Evolutionary conservation across 2,113 vertebrate species (phyloP).

Genomic region (Xenopus laevis): DNA sequence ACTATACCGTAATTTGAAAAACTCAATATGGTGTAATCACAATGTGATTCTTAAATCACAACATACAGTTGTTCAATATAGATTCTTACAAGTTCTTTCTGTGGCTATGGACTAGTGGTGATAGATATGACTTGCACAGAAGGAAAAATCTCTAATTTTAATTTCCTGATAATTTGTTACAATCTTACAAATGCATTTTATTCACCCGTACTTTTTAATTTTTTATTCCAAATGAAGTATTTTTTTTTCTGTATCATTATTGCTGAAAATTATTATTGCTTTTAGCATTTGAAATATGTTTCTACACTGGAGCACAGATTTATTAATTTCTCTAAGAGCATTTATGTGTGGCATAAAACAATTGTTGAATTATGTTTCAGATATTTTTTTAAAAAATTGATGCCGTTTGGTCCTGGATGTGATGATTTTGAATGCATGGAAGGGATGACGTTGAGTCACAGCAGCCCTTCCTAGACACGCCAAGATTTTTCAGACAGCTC

Average conservation of each 20-base stretch:
- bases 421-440: slow-evolving; percentile 39
- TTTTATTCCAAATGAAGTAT: too few species aligned
- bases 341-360: slow-evolving; percentile 48
- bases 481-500: slow-evolving; percentile 36
- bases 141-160: too few species aligned
- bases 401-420: slow-evolving; percentile 29
- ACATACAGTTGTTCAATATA: too few species aligned
- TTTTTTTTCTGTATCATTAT: slow-evolving; percentile 47
- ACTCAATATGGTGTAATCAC: too few species aligned
- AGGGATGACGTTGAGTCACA: slow-evolving; percentile 35
- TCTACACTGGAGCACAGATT: slow-evolving; percentile 45
- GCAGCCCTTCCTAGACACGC: slow-evolving; percentile 18
- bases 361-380: slow-evolving; percentile 45
- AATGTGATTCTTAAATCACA: too few species aligned
- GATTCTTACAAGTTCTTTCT: too few species aligned
- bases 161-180: too few species aligned
- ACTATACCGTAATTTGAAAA: too few species aligned
- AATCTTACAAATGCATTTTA: too few species aligned
- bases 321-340: slow-evolving; percentile 47
- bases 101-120: too few species aligned
- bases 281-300: slow-evolving; percentile 54
- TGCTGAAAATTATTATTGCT: slow-evolving; percentile 46
- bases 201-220: too few species aligned
- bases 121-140: too few species aligned
- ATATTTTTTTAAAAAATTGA: slow-evolving; percentile 53